Evolutionary conservation across 2,113 vertebrate species (phyloP), one percentile per base, ranked within the genome.

Genomic region (Crotalus tigris): DNA sequence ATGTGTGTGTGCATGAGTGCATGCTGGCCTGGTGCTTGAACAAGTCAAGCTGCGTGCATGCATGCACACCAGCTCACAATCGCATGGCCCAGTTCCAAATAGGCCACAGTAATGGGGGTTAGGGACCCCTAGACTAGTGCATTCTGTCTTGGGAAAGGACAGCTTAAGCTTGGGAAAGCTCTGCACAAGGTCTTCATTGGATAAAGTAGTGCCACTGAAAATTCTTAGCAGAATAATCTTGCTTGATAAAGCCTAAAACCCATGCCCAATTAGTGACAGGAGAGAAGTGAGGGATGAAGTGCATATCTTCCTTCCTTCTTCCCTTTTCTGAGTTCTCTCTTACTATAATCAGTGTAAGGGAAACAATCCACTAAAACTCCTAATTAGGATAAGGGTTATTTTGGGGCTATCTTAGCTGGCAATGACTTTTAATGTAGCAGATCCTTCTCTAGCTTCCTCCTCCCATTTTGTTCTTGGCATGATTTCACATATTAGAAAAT

Each of bases 1-100:
- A 3, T 29, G 3, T 61, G 3, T 61, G 3, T 61, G 59, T 1
- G 24, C 24, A 24, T 11, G 58, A 3, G 24, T 8, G 24, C 9
- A 26, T 10, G 1, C 59, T 26, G 9, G 59, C 1, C 24, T 3
- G 0, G 3, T 3, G 10, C 10, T 29, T 64, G 26, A 1, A 11
- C 57, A 64, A 29, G 26, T 64, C 2, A 2, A 58, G 5, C 57
- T 58, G 57, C 2, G 7, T 1, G 19, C 57, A 51, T 1, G 19
- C 57, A 51, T 9, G 49, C 8, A 1, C 49, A 51, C 49, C 49
- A 51, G 49, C 49, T 8, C 49, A 51, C 7, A 51, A 51, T 58
- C 21, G 21, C 19, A 58, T 58, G 0, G 26, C 10, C 61, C 26
- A 64, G 26, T 29, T 64, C 61, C 29, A 11, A 64, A 26, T 64